Base-by-base conservation (phyloP, 2,113 vertebrate genomes). In the Urocolius indicus region DNA sequence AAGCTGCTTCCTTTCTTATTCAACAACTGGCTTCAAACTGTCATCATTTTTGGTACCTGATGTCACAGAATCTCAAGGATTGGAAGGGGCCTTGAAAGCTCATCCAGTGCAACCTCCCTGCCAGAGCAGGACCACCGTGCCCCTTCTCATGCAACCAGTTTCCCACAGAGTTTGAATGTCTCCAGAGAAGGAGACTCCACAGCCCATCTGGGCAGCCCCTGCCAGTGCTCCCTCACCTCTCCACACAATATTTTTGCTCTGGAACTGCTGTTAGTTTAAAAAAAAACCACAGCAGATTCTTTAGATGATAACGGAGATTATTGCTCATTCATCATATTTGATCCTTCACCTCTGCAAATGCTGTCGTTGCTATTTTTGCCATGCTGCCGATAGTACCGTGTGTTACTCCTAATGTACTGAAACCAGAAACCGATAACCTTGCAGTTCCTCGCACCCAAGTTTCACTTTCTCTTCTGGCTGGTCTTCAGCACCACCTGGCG, bases 401-500 rank as follows among this genome's bases (percentile, higher is more conserved):
- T 0, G 0, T 61, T 51, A 30, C 22, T 65, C 11, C 17, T 16
- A 49, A 57, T 54, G 59, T 29, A 48, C 12, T 26, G 49, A 68
- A 72, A 71, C 11, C 20, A 43, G 73, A 94, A 73, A 19, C 13
- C 6, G 49, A 30, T 7, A 52, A 46, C 36, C 43, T 66, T 38
- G 73, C 16, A 10, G 54, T 24, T 30, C 24, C 27, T 23, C 11
- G 17, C 13, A 26, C 22, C 58, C 0, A 9, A 43, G 3, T 67
- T 65, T 78, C 73, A 30, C 45, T 84, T 86, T 88, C 46, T 78
- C 68, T 93, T 89, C 68, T 58, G 27, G 23, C 19, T 57, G 22
- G 74, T 57, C 67, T 96, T 63, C 3, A 0, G 69, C 92, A 52
- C 96, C 97, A 94, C 80, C 96, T 96, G 86, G 87, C 91, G 98